Base-by-base conservation (phyloP, 2,888 invertebrate genomes). In the Hartigia nigra region DNA sequence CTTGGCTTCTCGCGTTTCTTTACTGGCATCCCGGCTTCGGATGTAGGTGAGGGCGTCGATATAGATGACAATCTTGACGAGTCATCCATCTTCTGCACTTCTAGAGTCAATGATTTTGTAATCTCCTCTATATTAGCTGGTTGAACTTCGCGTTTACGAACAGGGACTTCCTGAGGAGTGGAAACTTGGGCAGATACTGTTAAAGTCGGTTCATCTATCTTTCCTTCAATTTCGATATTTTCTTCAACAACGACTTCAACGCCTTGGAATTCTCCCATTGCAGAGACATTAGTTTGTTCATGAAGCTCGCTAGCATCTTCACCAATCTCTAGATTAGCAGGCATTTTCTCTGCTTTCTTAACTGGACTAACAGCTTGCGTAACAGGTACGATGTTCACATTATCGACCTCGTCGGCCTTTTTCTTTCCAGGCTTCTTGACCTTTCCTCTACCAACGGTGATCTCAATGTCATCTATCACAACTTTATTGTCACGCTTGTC, bases 1-100 rank as follows among this genome's bases (percentile, higher is more conserved):
- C 91, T 85, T 9, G 91, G 91, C 83, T 91, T 91, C 76, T 91
- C 91, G 3, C 91, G 90, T 55, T 91, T 91, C 37, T 91, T 91
- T 1, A 91, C 91, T 0, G 91, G 90, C 12, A 91, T 83, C 31
- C 81, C 81, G 3, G 84, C 76, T 0, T 88, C 88, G 9, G 88
- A 83, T 12, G 84, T 81, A 4, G 88, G 85, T 9, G 88, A 85
- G 5, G 87, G 84, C 1, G 84, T 81, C 12, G 87, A 84, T 12
- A 81, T 79, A 12, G 83, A 77, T 12, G 83, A 77, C 37, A 82
- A 81, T 77, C 83, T 84, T 12, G 85, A 75, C 3, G 85, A 83
- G 35, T 88, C 88, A 31, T 89, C 86, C n/a, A 84, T 35, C 39
- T 84, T 89, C 75, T 85, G 87, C 5, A 86, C 37, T 14, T 87